Percentiles rank a stretch among this genome's conserved stretches.
phyloP scores from a whole-genome alignment of 37 sponge, comb jelly and placozoan genomes.

The Spongilla lacustris region DNA sequence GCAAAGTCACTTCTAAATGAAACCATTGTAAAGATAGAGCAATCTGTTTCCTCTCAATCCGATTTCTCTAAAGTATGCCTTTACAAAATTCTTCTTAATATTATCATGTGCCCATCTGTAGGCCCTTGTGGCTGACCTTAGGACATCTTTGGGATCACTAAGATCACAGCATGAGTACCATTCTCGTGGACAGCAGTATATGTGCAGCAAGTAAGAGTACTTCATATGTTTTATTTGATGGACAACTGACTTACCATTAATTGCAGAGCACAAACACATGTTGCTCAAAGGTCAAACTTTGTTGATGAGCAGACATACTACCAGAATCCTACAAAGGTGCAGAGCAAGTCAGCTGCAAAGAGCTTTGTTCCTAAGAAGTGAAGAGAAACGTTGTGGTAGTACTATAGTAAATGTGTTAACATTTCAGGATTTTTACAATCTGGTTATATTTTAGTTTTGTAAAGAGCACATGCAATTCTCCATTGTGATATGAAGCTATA shows the following conservation, averaged over 20 bases:
- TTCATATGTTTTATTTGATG: not conserved
- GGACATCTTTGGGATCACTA: slow-evolving; percentile 37
- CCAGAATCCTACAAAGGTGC: not conserved
- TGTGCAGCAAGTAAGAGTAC: slow-evolving; percentile 59
- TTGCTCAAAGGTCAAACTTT: not conserved
- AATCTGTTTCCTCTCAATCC: slow-evolving; percentile 13
- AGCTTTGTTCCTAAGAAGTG: not conserved
- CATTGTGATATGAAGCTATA: no score
- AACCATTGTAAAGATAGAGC: slow-evolving; percentile 16
- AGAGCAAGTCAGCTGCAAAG: not conserved
- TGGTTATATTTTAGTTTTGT: no score
- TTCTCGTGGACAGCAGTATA: slow-evolving; percentile 44
- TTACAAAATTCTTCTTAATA: no score
- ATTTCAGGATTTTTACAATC: no score
- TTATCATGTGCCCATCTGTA: not conserved
- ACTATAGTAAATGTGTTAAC: no score
- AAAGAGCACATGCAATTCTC: no score
- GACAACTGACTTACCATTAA: not conserved
- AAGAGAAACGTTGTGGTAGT: no score
- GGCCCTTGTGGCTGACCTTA: slow-evolving; percentile 60
- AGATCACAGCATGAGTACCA: slow-evolving; percentile 32
- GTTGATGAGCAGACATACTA: not conserved
- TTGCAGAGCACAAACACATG: not conserved
- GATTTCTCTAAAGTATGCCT: slow-evolving; percentile 30
- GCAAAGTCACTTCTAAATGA: slow-evolving; percentile 34